phyloP scores from a whole-genome alignment of 2,888 invertebrate species.

The Gerris lacustris region DNA sequence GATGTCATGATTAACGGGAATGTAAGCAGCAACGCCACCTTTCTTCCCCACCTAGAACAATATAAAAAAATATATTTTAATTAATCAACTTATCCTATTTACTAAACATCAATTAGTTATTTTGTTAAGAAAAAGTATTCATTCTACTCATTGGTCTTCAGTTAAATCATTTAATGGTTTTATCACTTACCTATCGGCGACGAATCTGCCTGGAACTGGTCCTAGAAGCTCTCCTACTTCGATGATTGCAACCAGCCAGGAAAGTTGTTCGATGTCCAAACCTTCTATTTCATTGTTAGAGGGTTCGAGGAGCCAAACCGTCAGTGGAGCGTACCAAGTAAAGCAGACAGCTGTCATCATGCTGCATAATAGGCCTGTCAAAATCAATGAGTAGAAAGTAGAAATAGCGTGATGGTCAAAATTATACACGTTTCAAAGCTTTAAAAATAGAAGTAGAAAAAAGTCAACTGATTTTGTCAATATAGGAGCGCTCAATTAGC shows the following conservation, averaged over 20 bases:
- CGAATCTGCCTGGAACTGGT: background rate
- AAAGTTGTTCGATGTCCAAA: conserved; percentile 24
- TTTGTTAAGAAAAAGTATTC: no score
- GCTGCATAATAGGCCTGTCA: background rate
- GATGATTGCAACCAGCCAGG: conserved; percentile 30
- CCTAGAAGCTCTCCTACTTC: conserved; percentile 16
- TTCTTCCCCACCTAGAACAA: conserved; percentile 25
- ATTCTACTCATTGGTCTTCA: no score
- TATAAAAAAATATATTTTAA: no score
- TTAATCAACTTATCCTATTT: no score
- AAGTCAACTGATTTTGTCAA: no score
- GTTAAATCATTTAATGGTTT: no score
- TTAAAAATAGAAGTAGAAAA: no score
- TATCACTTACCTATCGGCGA: background rate
- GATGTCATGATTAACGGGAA: conserved; percentile 27
- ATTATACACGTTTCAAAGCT: no score
- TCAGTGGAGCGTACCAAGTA: conserved; percentile 28
- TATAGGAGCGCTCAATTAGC: no score
- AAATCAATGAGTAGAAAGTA: background rate
- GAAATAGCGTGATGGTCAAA: no score
- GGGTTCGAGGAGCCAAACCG: conserved; percentile 22
- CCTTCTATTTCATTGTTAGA: conserved; percentile 18
- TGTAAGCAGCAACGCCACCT: conserved; percentile 26
- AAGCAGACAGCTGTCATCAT: conserved; percentile 24
- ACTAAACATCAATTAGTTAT: no score